phyloP scores from a whole-genome alignment of 2,113 vertebrate genomes.

The Haemorhous mexicanus region DNA sequence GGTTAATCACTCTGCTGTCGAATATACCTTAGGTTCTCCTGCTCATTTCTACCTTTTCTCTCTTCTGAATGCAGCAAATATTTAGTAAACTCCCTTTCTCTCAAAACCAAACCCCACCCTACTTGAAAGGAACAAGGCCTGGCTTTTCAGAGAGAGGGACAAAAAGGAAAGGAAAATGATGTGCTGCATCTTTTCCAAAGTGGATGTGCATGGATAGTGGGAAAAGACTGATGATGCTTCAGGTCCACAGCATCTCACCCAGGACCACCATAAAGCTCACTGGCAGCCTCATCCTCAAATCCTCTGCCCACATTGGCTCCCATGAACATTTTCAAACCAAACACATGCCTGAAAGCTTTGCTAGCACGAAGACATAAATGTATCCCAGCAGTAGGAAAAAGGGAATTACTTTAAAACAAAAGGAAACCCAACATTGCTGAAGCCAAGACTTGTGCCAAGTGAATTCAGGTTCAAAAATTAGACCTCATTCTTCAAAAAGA shows the following conservation, averaged over 20 bases:
- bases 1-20: not conserved
- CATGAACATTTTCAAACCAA: not conserved
- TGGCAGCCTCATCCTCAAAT: not conserved
- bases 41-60: not conserved
- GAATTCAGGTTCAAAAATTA: slow-evolving; percentile 57
- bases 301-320: not conserved
- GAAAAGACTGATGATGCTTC: not conserved
- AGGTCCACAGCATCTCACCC: not conserved
- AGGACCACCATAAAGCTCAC: not conserved
- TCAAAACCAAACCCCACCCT: accelerated
- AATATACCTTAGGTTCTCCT: not conserved
- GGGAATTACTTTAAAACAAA: slow-evolving; percentile 54
- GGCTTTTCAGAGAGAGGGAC: not conserved
- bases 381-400: slow-evolving; percentile 28
- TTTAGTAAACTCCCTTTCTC: not conserved
- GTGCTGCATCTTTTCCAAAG: not conserved
- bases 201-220: accelerated
- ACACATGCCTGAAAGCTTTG: not conserved
- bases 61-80: not conserved
- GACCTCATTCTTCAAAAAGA: slow-evolving; percentile 48
- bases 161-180: not conserved
- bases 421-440: slow-evolving; percentile 18
- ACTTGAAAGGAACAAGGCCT: not conserved
- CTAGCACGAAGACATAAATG: not conserved
- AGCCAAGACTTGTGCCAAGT: slow-evolving; percentile 30